These are phyloP conservation scores for Serripes groenlandicus DNA, from an alignment of 2,888 invertebrate species.

Conservation along the genomic window DNA sequence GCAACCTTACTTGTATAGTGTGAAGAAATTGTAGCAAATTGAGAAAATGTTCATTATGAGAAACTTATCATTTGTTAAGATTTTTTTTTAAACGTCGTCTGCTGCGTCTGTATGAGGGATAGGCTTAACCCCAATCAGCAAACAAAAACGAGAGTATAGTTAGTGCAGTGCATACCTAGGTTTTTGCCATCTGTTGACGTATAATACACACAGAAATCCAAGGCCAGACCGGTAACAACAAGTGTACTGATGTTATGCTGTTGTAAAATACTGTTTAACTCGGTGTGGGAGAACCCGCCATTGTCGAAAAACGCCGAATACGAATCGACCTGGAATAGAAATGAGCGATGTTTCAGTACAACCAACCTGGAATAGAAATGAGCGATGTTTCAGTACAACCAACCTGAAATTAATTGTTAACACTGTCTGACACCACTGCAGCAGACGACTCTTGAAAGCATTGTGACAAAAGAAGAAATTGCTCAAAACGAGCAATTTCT, in stretches of 20 bases:
- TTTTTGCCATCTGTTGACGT: conserved; percentile 76
- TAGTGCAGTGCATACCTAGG: conserved; percentile 68
- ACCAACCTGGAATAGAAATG: too few species aligned
- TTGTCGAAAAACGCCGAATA: conserved; percentile 81
- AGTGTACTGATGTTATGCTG: conserved; percentile 68
- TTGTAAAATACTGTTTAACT: conserved; percentile 67
- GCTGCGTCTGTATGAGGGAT: too few species aligned
- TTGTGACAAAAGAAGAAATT: too few species aligned
- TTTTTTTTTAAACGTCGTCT: neutral
- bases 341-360: too few species aligned
- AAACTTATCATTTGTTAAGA: neutral
- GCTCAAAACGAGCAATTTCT: too few species aligned
- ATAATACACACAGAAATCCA: conserved; percentile 82
- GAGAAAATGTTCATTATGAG: neutral
- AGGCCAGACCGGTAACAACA: conserved; percentile 78
- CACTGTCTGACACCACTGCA: too few species aligned
- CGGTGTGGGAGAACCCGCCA: conserved; percentile 76
- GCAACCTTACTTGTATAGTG: too few species aligned
- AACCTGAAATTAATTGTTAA: too few species aligned
- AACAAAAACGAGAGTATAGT: neutral
- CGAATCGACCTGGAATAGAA: conserved; percentile 74
- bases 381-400: too few species aligned
- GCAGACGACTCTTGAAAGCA: too few species aligned
- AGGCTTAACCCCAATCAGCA: neutral
- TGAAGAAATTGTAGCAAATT: neutral